Base-by-base conservation (phyloP, 1,140 invertebrate species). In the Charaxes varanes region DNA sequence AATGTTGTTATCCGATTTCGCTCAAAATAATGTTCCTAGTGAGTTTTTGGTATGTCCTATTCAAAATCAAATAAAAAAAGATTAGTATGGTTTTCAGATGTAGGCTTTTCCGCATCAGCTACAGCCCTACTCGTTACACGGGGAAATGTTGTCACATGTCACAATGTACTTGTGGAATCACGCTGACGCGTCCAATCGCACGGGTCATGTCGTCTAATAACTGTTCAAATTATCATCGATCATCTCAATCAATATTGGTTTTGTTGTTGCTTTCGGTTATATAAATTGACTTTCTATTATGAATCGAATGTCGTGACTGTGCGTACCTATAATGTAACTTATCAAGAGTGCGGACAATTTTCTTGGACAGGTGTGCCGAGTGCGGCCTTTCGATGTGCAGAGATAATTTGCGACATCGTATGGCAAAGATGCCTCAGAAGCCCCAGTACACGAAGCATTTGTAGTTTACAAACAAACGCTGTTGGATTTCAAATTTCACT, bases 251-350 rank as follows among this genome's bases (percentile, higher is more conserved):
- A 78, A 74, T 81, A 74, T 74, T 68, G 31, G 60, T 60, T 57
- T 46, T 67, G 62, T 65, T 62, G 56, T 45, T 59, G 61, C 59
- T 63, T 62, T 72, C 56, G 55, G 63, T 79, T 76, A 62, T 52
- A 76, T 79, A 69, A 76, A 73, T 61, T 55, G 21, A 70, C 76
- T 77, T 80, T 80, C 76, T 62, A 67, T 58, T 49, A 50, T 64
- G 35, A 44, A 58, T 45, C 28, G 50, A 41, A 30, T 31, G 46
- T 44, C 22, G 31, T 35, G 18, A 42, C 41, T 28, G 40, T 35
- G 32, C 33, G 47, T 41, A 48, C 18, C 33, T 49, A 18, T 36
- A 55, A 24, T 33, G 12, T 15, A 32, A 32, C 34, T 41, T 55
- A 53, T 40, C 36, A 36, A 54, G 32, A 53, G 21, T 46, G 36